Conservation (phyloP, 2,113 vertebrate genomes). For the Colistium nudipinnis region DNA sequence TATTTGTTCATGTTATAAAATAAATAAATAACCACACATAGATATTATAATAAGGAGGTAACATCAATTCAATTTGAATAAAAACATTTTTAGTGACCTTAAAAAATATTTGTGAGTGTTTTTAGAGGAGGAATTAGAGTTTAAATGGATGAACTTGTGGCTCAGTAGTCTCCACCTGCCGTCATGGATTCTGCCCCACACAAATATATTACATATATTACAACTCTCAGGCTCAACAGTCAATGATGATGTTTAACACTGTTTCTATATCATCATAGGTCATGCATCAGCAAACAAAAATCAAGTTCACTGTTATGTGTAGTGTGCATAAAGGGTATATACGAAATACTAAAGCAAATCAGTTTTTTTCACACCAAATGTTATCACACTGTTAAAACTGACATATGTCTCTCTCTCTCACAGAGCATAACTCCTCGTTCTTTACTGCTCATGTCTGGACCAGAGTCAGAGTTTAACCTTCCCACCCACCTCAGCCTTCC, state of each 20-base stretch:
- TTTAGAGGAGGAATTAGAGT: background rate
- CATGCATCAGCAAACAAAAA: background rate
- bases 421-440: conserved; percentile 29
- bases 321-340: no score
- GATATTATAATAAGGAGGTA: no score
- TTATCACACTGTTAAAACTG: background rate
- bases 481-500: conserved; percentile 26
- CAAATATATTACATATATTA: background rate
- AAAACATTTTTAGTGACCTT: no score
- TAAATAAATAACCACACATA: no score
- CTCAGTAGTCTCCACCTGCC: background rate
- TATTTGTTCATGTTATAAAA: no score
- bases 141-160: background rate
- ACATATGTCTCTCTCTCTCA: conserved; percentile 9
- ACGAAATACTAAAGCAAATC: background rate
- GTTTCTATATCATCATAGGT: background rate
- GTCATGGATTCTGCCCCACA: background rate
- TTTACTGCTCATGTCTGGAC: conserved; percentile 33
- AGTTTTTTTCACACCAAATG: background rate
- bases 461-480: conserved; percentile 43
- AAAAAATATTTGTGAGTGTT: background rate
- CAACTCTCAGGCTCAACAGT: background rate
- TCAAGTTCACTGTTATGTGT: background rate
- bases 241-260: background rate
- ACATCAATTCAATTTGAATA: no score